phyloP scores from a whole-genome alignment of 2,113 vertebrate genomes.

The Phalacrocorax pelagicus region DNA sequence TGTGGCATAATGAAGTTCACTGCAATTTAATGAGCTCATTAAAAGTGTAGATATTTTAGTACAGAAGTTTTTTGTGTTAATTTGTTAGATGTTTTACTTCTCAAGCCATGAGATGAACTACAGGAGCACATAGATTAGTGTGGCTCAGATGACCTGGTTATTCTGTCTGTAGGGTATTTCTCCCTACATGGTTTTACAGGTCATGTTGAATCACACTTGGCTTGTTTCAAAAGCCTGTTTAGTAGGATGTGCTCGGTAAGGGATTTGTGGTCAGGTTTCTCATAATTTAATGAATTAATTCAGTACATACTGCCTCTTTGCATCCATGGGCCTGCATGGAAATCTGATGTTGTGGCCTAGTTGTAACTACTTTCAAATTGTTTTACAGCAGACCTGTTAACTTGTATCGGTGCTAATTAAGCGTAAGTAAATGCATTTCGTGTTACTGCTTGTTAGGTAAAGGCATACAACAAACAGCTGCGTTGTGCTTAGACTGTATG shows the following conservation, averaged over 20 bases:
- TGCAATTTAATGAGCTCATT: background rate
- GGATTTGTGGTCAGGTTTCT: background rate
- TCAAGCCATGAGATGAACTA: background rate
- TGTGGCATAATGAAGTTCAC: background rate
- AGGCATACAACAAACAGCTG: background rate
- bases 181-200: background rate
- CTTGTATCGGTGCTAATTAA: background rate
- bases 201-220: background rate
- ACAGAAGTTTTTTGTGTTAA: background rate
- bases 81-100: background rate
- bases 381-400: background rate
- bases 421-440: background rate
- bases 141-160: conserved; percentile 48
- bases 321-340: background rate
- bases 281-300: background rate
- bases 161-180: conserved; percentile 7
- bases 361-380: background rate
- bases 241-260: background rate
- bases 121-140: background rate
- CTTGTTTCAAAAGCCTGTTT: background rate
- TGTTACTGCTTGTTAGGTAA: background rate
- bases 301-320: background rate
- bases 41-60: background rate
- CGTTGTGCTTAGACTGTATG: background rate
- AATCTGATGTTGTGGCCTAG: background rate